Base-by-base conservation (phyloP, 2,888 invertebrate species). In the Listrodromus nycthemerus region DNA sequence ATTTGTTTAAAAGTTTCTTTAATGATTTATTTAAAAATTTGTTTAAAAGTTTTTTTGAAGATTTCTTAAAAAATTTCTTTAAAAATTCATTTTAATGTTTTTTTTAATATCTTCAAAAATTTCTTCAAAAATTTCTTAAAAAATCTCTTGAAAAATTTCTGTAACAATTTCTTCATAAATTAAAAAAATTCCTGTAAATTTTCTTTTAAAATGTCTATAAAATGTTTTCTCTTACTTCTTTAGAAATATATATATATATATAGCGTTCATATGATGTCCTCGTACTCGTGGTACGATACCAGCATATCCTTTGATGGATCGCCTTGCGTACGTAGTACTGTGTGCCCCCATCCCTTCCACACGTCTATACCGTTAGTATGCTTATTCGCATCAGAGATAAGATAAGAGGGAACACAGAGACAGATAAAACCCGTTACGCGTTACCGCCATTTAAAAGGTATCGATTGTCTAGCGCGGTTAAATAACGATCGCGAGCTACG, bases 351-450 rank as follows among this genome's bases (percentile, higher is more conserved):
- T 61, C 27, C 58, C 58, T 55, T 30, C 58, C 24, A 21, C 19
- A 30, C 67, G n/a, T 66, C 41, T 76, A 45, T 76, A 78, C 77
- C 77, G 67, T 74, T 63, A 69, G 67, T 45, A 52, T 45, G 48
- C 82, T 33, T 24, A 73, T 58, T 73, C 27, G 4, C 33, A 27
- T 21, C 13, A 30, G 65, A 50, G 82, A 82, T 79, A 79, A 82
- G 82, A 82, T 82, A 74, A 82, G 74, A 52, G 52, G 2, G 21
- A 65, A 78, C 74, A 19, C 82, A 52, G 41, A 30, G 52, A 27
- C 61, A 69, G 82, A 82, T 74, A 82, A 78, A 78, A 74, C 78
- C 78, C 63, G 69, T 63, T 69, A 33, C 16, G 7, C 58, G 67
- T 65, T 69, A 71, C 70, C 69, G 58, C 45, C 10, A 27, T 55